Evolutionary conservation across 2,113 vertebrate species (phyloP).

Genomic region (Cyanoramphus novaezelandiae): DNA sequence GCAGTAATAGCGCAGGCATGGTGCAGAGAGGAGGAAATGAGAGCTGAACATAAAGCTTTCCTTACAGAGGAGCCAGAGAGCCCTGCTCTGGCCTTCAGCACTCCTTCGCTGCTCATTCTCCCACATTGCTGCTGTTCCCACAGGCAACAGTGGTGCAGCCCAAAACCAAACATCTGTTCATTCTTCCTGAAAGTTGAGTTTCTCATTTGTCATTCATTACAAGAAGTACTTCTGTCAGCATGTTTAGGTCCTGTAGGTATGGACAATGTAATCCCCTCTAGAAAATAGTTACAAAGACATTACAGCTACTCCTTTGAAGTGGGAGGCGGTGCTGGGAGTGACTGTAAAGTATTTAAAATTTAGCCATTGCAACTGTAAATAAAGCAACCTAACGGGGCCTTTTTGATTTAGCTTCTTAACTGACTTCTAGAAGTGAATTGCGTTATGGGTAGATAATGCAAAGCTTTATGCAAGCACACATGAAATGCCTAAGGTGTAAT

Average conservation of each 20-base stretch:
- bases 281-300: constrained; percentile 36
- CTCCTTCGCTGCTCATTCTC: background rate
- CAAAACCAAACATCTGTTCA: background rate
- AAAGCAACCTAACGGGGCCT: constrained; percentile 48
- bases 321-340: constrained; percentile 41
- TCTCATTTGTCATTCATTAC: background rate
- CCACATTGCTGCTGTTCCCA: background rate
- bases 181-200: background rate
- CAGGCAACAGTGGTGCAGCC: background rate
- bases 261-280: background rate
- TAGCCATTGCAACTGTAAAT: constrained; percentile 60
- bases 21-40: background rate
- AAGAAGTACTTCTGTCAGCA: background rate
- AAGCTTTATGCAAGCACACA: constrained; percentile 34
- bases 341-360: constrained; percentile 70
- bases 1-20: accelerated
- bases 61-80: background rate
- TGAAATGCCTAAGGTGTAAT: constrained; percentile 60
- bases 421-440: constrained; percentile 55
- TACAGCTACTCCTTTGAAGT: constrained; percentile 56
- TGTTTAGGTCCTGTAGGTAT: background rate
- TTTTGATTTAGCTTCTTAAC: constrained; percentile 57
- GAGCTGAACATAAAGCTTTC: background rate
- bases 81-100: background rate
- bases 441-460: constrained; percentile 50